Conservation (phyloP, 2,888 invertebrate species). For the Acleris emargana region DNA sequence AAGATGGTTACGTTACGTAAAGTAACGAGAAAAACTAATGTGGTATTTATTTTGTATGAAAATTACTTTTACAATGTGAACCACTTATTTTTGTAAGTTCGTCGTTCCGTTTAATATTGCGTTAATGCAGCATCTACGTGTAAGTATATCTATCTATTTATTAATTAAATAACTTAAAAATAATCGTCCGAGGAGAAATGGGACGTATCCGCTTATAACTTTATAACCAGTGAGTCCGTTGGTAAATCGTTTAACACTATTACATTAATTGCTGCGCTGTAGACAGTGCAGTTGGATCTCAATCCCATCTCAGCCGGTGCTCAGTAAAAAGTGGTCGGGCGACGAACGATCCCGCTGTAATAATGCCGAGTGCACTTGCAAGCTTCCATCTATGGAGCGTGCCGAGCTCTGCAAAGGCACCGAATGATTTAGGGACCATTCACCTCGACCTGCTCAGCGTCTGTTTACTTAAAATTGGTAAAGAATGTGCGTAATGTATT, state of each 20-base stretch:
- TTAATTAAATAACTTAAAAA: no score
- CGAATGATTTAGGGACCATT: constrained; percentile 68
- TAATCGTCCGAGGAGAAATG: no score
- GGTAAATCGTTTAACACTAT: constrained; percentile 32
- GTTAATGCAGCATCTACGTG: no score
- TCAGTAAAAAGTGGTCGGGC: constrained; percentile 49
- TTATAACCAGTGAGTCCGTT: not conserved
- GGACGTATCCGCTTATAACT: no score
- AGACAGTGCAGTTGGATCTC: constrained; percentile 17
- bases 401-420: constrained; percentile 44
- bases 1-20: no score
- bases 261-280: constrained; percentile 38
- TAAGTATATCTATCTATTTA: no score
- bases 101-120: no score
- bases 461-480: constrained; percentile 9
- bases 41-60: no score
- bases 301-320: constrained; percentile 29
- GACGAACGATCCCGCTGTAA: constrained; percentile 36
- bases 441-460: constrained; percentile 62
- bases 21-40: no score
- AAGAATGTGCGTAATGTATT: not conserved
- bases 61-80: no score
- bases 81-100: no score
- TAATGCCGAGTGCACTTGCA: constrained; percentile 46
- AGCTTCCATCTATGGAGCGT: constrained; percentile 71